Evolutionary conservation across 2,888 invertebrate species (phyloP).

Genomic region (Sminthurides aquaticus): DNA sequence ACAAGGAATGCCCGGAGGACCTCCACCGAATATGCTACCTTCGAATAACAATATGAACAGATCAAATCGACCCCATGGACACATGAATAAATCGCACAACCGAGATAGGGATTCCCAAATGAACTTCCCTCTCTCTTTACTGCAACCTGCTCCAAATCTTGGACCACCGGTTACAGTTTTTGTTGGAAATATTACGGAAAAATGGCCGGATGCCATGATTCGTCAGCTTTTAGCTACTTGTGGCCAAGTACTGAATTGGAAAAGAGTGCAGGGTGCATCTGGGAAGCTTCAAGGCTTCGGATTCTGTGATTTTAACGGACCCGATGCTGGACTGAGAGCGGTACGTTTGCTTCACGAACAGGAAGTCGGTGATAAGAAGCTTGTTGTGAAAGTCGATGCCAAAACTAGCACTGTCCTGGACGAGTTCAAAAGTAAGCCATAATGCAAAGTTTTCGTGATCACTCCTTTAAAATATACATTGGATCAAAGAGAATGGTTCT

Average conservation of each 20-base stretch:
- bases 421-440: conserved; percentile 65
- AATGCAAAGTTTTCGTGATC: neutral
- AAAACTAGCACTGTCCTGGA: conserved; percentile 92
- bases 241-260: conserved; percentile 93
- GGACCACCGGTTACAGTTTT: conserved; percentile 95
- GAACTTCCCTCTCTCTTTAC: neutral
- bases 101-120: neutral
- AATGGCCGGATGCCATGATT: conserved; percentile 91
- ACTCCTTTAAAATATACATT: neutral
- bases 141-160: conserved; percentile 1
- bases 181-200: conserved; percentile 91
- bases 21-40: neutral
- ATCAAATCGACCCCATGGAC: neutral
- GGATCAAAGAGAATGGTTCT: neutral
- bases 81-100: neutral
- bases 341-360: conserved; percentile 87
- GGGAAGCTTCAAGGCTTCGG: conserved; percentile 68
- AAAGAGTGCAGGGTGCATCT: conserved; percentile 73
- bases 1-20: conserved; percentile 12
- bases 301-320: conserved; percentile 93
- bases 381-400: conserved; percentile 94
- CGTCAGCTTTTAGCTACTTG: conserved; percentile 84
- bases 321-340: conserved; percentile 89
- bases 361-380: conserved; percentile 81
- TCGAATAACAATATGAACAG: neutral